Evolutionary conservation across 2,797 vertebrate species (phyloP).

Genomic region (Platyrinchus mystaceus): DNA sequence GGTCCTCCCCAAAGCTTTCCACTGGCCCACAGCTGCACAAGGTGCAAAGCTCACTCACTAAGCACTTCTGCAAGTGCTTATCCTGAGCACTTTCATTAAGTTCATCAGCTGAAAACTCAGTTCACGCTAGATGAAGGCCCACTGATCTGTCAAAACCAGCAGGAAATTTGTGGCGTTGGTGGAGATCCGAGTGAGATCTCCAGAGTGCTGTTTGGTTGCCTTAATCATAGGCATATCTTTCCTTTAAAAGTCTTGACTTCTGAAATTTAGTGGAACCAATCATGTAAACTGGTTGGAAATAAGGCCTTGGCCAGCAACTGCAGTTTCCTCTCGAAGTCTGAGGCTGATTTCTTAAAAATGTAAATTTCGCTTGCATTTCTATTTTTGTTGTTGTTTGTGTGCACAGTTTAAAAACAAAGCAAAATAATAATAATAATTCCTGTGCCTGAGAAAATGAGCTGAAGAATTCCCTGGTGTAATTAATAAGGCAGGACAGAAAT

Average conservation of each 20-base stretch:
- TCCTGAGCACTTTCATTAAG: background rate
- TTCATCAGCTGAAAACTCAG: background rate
- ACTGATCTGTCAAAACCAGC: background rate
- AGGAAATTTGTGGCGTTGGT: background rate
- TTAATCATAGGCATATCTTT: background rate
- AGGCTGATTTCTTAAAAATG: background rate
- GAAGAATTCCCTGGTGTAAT: background rate
- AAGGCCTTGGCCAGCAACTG: background rate
- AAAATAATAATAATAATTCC: background rate
- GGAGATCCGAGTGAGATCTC: background rate
- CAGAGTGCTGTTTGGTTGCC: background rate
- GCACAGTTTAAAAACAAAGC: background rate
- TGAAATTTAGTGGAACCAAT: background rate
- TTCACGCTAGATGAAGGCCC: background rate
- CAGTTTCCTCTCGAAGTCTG: background rate
- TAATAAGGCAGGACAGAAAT: background rate
- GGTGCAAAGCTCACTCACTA: fast-evolving
- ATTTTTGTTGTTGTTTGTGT: background rate
- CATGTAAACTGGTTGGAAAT: background rate
- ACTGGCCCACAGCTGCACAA: fast-evolving
- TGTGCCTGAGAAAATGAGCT: background rate
- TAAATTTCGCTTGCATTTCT: background rate
- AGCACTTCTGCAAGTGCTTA: background rate
- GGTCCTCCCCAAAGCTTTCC: background rate
- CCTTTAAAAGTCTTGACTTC: background rate